Base-by-base conservation (phyloP, 2,113 vertebrate genomes). In the Microtus richardsoni region DNA sequence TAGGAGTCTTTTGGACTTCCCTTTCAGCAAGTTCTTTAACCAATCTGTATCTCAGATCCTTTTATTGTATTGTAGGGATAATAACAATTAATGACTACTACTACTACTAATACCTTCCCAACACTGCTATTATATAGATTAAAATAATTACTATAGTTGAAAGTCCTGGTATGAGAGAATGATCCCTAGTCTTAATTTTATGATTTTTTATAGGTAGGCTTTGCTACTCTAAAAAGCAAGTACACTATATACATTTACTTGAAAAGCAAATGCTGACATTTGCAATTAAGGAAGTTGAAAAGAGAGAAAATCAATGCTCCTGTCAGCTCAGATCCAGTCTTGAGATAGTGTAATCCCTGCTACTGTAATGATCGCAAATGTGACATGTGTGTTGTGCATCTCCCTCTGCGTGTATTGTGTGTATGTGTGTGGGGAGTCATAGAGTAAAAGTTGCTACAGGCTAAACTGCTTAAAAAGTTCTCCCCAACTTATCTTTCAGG, bases 381-480 rank as follows among this genome's bases (percentile, higher is more conserved):
- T 91, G 36, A 33, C n/a, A 8, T 66, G 10, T 54, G 36, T 22
- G 5, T 19, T 73, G 12, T 66, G 21, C 26, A 14, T 47, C 10
- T 39, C 11, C 26, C 44, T 58, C 11, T 54, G 19, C 13, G 13
- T 14, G 21, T 77, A 36, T n/a, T 68, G 66, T 68, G 14, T 68
- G 7, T 39, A 3, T 84, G 24, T 88, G 13, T 14, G 68, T 7
- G 9, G 12, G 28, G 54, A 28, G 13, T 52, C 62, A 21, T 33
- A 71, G 47, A 95, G 89, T 90, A 96, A 96, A 95, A 62, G 79
- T 54, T 16, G 13, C 82, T 68, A 64, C 95, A 92, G 62, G 60
- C 3, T 89, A 62, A 85, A 22, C 2, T 41, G 7, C 62, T 47
- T 62, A 47, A 28, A 96, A 75, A 91, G 19, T 66, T 96, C 36